These are phyloP conservation scores for Leuciscus idus DNA, from an alignment of 2,113 vertebrate species.

Conservation along the genomic window DNA sequence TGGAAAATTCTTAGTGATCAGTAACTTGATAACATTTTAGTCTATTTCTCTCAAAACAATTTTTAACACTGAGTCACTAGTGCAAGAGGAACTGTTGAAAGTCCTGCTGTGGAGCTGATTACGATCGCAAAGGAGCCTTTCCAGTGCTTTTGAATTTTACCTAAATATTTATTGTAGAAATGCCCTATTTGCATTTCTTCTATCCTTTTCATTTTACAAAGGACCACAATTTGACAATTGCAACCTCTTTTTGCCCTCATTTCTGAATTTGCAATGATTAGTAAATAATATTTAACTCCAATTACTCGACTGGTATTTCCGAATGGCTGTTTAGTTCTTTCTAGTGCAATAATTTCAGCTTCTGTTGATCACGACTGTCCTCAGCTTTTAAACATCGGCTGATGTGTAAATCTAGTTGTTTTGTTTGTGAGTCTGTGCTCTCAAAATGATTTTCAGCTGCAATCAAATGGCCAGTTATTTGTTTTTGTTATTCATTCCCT, in stretches of 20 bases:
- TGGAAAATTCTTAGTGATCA: neutral
- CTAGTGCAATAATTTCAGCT: constrained; percentile 11
- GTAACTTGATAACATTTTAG: neutral
- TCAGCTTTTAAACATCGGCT: neutral
- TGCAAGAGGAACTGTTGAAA: neutral
- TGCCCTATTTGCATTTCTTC: neutral
- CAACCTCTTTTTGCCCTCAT: neutral
- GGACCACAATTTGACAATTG: neutral
- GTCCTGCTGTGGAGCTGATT: neutral
- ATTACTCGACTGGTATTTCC: neutral
- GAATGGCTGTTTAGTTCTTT: constrained; percentile 5
- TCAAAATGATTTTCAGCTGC: constrained; percentile 51
- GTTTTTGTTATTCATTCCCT: constrained; percentile 50
- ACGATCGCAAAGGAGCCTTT: neutral
- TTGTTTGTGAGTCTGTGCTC: constrained; percentile 12
- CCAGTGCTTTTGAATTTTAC: neutral
- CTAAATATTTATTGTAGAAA: constrained; percentile 33
- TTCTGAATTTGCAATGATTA: neutral
- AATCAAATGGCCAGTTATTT: constrained; percentile 52
- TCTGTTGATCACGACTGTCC: neutral
- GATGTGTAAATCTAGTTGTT: constrained; percentile 19
- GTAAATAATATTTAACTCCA: neutral
- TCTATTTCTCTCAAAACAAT: neutral
- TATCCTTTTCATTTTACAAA: neutral
- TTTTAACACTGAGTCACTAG: neutral